Base-by-base conservation (phyloP, 2,113 vertebrate species). In the Benitochromis conjunctus region DNA sequence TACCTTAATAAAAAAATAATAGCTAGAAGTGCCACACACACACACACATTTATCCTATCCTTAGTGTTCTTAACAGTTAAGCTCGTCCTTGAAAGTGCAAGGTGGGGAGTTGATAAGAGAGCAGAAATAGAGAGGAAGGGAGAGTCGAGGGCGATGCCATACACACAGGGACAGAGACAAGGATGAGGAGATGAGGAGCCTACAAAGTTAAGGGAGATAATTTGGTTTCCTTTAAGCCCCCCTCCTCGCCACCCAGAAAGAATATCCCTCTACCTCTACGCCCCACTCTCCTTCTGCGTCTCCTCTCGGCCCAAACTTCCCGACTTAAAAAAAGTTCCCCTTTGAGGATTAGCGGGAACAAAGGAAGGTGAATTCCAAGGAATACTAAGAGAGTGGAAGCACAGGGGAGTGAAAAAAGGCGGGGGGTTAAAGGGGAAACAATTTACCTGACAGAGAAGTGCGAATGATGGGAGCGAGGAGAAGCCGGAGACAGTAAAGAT, bases 341-440 rank as follows among this genome's bases (percentile, higher is more conserved):
- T 94, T 91, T 92, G 89, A 92, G 91, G 95, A 94, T 95, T 95
- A 94, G 41, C 5, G 18, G 85, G 91, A 93, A 94, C 92, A 94
- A 94, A 95, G 88, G 85, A 85, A 94, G 94, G 94, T 95, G 93
- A 91, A 94, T 94, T 92, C 91, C 89, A 85, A 90, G 91, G 84
- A 90, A 89, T 79, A 86, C 43, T 19, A 46, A 43, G 71, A 11
- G 43, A 83, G 53, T 36, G 79, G 29, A 24, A 57, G 60, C 57
- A 31, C 0, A n/a, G 71, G 51, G 54, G 51, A 74, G 58, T 29
- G 31, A 46, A 46, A 76, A 19, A 77, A 78, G 26, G 66, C 38
- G n/a, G 18, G 18, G 74, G 91, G 88, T 94, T 80, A 91, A 89
- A 92, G 85, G 84, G 71, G 81, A 83, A 76, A 86, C 64, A 81